Percentiles rank a stretch among this genome's conserved stretches.
phyloP scores from a whole-genome alignment of 2,888 invertebrate species.

The Pogonocherus hispidulus region DNA sequence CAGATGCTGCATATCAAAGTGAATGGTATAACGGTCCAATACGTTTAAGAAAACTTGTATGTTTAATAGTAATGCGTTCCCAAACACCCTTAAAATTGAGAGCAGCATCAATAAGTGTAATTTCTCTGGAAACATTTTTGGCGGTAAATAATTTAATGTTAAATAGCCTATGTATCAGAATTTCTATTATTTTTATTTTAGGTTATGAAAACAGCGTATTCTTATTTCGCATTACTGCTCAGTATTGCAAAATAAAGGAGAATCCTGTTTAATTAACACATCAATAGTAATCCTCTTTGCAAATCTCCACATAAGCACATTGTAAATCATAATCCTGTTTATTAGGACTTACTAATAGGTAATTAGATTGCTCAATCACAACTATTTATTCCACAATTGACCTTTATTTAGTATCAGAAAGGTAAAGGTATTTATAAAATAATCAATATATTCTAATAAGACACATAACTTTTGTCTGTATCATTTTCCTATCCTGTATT shows the following conservation, averaged over 20 bases:
- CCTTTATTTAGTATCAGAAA: too few species aligned
- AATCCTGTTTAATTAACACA: too few species aligned
- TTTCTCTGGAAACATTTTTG: constrained; percentile 35
- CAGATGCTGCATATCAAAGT: constrained; percentile 23
- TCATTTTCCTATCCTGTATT: too few species aligned
- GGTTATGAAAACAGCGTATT: constrained; percentile 8
- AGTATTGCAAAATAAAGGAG: neutral
- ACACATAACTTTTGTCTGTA: too few species aligned
- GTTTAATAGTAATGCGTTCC: constrained; percentile 31
- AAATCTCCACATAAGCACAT: too few species aligned
- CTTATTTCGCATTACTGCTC: constrained; percentile 10
- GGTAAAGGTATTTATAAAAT: too few species aligned
- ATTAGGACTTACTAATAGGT: too few species aligned
- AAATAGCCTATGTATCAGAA: neutral
- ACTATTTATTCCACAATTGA: too few species aligned
- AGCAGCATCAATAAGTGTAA: constrained; percentile 20
- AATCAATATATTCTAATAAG: too few species aligned
- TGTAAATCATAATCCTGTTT: too few species aligned
- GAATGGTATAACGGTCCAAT: constrained; percentile 33
- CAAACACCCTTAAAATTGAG: constrained; percentile 22
- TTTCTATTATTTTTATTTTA: constrained; percentile 2
- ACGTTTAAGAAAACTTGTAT: constrained; percentile 22
- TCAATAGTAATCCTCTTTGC: too few species aligned
- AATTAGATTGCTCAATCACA: too few species aligned
- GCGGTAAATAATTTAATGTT: constrained; percentile 10